phyloP scores from a whole-genome alignment of 2,113 vertebrate species.

The Trichechus manatus region DNA sequence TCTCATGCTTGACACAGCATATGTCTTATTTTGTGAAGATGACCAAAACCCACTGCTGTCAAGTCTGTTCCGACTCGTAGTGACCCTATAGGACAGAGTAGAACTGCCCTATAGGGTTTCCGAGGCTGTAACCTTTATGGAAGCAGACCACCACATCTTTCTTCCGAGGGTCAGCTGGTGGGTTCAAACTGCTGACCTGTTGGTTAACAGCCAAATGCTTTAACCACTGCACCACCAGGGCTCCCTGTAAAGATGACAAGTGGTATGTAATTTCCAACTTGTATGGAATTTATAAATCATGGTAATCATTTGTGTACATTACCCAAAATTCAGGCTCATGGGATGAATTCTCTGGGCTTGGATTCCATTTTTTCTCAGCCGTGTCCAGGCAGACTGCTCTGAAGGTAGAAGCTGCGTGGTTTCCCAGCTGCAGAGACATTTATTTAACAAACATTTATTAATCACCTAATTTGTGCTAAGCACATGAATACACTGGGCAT shows the following conservation, averaged over 20 bases:
- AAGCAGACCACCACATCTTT: too few species aligned
- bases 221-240: too few species aligned
- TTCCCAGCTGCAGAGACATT: not conserved
- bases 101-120: too few species aligned
- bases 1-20: not conserved
- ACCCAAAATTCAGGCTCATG: not conserved
- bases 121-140: too few species aligned
- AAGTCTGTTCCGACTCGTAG: too few species aligned
- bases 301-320: not conserved
- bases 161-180: too few species aligned
- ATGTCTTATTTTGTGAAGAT: slow-evolving; percentile 47
- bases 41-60: too few species aligned
- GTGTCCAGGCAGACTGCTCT: not conserved
- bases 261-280: slow-evolving; percentile 16
- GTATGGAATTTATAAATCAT: not conserved
- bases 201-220: too few species aligned
- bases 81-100: too few species aligned
- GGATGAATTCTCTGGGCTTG: not conserved
- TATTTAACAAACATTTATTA: slow-evolving; percentile 40
- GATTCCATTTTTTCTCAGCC: not conserved
- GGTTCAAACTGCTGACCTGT: too few species aligned
- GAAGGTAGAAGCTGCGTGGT: not conserved
- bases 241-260: not conserved
- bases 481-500: not conserved
- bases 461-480: not conserved